These are phyloP conservation scores for Eremobia ochroleuca DNA, from an alignment of 2,888 invertebrate species.

Conservation along the genomic window DNA sequence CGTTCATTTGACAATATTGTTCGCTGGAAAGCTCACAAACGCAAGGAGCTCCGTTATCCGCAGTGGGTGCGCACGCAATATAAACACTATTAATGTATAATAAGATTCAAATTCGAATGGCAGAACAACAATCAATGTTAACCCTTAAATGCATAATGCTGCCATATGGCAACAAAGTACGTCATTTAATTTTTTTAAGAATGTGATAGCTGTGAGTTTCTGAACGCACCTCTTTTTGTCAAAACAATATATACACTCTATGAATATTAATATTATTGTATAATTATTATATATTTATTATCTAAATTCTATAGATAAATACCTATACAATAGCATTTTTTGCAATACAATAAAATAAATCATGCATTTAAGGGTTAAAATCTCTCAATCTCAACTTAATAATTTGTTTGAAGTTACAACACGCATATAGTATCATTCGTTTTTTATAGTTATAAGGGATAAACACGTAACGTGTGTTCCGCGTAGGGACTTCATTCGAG, in stretches of 20 bases:
- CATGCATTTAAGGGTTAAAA: too few relatives aligned
- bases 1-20: conserved; percentile 36
- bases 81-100: conserved; percentile 58
- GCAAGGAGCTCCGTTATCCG: conserved; percentile 53
- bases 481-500: neutral
- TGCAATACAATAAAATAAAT: too few relatives aligned
- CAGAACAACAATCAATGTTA: conserved; percentile 50
- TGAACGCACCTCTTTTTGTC: too few relatives aligned
- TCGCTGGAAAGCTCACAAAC: conserved; percentile 49
- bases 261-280: too few relatives aligned
- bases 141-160: too few relatives aligned
- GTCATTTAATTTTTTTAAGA: too few relatives aligned
- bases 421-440: conserved; percentile 10
- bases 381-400: conserved; percentile 29
- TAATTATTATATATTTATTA: too few relatives aligned
- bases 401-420: conserved; percentile 40
- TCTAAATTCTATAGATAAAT: too few relatives aligned
- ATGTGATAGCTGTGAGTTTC: too few relatives aligned
- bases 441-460: conserved; percentile 5
- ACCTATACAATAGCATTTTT: too few relatives aligned
- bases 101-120: conserved; percentile 49
- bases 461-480: neutral
- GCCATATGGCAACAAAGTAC: too few relatives aligned
- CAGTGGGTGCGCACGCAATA: conserved; percentile 54
- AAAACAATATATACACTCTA: too few relatives aligned